phyloP scores from a whole-genome alignment of 2,113 vertebrate species.

The Cynopterus brachyotis region DNA sequence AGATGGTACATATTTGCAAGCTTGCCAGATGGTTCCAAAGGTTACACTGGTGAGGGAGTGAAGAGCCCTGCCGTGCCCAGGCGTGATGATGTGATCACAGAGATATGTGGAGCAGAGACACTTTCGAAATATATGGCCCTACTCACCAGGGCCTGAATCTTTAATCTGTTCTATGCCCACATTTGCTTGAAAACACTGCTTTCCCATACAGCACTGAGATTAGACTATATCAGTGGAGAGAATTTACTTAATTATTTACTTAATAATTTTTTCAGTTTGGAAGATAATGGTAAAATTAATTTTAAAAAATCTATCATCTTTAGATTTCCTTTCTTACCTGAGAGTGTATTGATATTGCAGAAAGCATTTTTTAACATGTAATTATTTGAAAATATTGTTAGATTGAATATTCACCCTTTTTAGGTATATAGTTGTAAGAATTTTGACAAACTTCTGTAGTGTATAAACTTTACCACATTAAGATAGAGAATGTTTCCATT shows the following conservation, averaged over 20 bases:
- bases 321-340: not conserved
- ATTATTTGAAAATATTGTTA: not conserved
- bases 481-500: not conserved
- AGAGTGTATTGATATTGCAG: not conserved
- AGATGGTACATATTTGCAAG: not conserved
- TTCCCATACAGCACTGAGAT: not conserved
- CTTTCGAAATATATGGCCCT: not conserved
- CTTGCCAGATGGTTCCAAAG: not conserved
- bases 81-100: not conserved
- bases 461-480: not conserved
- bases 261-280: slow-evolving; percentile 9
- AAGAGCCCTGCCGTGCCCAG: not conserved
- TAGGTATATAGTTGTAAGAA: not conserved
- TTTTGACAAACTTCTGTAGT: not conserved
- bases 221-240: not conserved
- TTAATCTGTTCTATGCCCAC: not conserved
- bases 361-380: not conserved
- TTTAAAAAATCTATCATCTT: not conserved
- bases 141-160: not conserved
- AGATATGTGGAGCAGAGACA: not conserved
- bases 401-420: not conserved
- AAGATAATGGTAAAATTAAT: slow-evolving; percentile 9
- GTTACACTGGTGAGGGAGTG: not conserved
- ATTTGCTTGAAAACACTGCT: not conserved
- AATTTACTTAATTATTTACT: slow-evolving; percentile 6